Evolutionary conservation across 2,797 vertebrate genomes (phyloP), one percentile per base, ranked within the genome.

Genomic region (Tauraco hartlaubi): DNA sequence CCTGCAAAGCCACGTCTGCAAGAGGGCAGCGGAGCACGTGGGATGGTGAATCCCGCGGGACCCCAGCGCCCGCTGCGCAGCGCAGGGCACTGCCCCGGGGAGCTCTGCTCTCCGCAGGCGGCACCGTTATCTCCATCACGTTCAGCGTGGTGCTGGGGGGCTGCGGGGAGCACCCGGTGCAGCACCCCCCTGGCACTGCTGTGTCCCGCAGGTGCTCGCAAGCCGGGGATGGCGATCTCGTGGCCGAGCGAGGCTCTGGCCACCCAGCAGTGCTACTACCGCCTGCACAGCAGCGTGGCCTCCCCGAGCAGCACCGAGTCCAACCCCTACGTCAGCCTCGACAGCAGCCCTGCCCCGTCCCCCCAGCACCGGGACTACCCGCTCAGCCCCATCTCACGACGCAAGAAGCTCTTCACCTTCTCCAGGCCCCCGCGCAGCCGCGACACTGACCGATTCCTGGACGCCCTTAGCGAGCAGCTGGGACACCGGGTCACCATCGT

Each of bases 311-410:
- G 99, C 87, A 98, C 98, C 3, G 99, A 99, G 67, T 99, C 99
- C 79, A 99, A 99, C 97, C 99, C 99, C 4, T 99, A 99, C 5
- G 99, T 99, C 85, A 99, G 99, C 98, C 98, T 99, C 83, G 99
- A 99, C 97, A 99, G 99, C 98, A 99, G 99, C 90, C 98, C 98
- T 15, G 98, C 98, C 1, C 98, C 99, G 1, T 98, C 98, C 22
- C 99, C 96, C 49, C 95, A 97, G 41, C 98, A 97, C 3, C 90
- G 98, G 39, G 52, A 96, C 88, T 96, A 98, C 1, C 95, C 97
- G 6, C 98, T 98, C 86, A 99, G 98, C 96, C 98, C 99, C 0
- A 98, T 98, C 71, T 98, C 97, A 0, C 98, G 98, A 31, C 98
- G 98, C 68, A 99, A 98, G 97, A 99, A 99, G 96, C 99, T 99